Evolutionary conservation across 2,113 vertebrate genomes (phyloP).

Genomic region (Carollia perspicillata): DNA sequence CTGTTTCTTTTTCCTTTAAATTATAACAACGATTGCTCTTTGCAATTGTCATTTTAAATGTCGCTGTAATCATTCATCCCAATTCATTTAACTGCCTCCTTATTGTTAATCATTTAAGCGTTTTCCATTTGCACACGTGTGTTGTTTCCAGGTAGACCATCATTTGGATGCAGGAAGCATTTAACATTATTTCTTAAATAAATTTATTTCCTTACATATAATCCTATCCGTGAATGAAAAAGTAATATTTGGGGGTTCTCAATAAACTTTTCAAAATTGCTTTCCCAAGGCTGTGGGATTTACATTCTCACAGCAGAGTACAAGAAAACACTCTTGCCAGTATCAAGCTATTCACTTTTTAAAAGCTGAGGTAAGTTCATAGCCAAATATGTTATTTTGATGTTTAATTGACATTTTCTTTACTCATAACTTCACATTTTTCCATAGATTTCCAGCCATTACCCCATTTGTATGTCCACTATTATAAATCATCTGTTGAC

Average conservation of each 20-base stretch:
- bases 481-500: not conserved
- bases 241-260: not conserved
- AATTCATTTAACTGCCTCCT: not conserved
- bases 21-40: not conserved
- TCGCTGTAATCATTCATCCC: not conserved
- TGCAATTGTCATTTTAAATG: not conserved
- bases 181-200: slow-evolving; percentile 3
- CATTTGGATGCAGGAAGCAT: not conserved
- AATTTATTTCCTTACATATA: not conserved
- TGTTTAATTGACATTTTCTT: not conserved
- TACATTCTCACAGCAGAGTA: not conserved
- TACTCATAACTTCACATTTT: not conserved
- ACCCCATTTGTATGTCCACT: not conserved
- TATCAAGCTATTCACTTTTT: not conserved
- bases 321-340: not conserved
- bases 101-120: not conserved
- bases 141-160: slow-evolving; percentile 16
- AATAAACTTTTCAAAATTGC: not conserved
- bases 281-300: not conserved
- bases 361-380: not conserved
- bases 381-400: not conserved
- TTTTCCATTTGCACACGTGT: not conserved
- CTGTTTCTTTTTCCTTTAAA: slow-evolving; percentile 1
- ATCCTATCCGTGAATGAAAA: not conserved
- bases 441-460: not conserved